phyloP scores from a whole-genome alignment of 2,797 vertebrate species.

The Siniperca undulata region DNA sequence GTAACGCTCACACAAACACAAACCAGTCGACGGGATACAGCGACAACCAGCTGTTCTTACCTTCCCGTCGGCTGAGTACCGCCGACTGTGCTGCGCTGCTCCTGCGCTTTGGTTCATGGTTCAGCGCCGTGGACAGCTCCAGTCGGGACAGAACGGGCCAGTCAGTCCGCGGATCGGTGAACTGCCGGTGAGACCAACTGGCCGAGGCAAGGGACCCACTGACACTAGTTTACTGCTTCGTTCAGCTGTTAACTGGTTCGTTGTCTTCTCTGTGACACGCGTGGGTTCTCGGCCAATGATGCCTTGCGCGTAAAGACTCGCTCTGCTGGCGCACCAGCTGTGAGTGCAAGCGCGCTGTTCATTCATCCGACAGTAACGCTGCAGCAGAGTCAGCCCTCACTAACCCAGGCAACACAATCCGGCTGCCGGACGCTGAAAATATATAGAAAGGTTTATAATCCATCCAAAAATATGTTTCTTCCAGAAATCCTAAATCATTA shows the following conservation, averaged over 20 bases:
- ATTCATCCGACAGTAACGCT: slow-evolving; percentile 29
- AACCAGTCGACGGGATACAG: background rate
- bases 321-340: slow-evolving; percentile 61
- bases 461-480: background rate
- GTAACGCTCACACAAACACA: too few relatives aligned
- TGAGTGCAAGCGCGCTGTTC: slow-evolving; percentile 24
- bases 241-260: slow-evolving; percentile 43
- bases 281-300: slow-evolving; percentile 63
- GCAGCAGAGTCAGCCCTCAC: slow-evolving; percentile 23
- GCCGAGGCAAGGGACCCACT: background rate
- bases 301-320: slow-evolving; percentile 57
- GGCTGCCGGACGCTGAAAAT: background rate
- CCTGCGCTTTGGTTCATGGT: slow-evolving; percentile 92
- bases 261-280: slow-evolving; percentile 53
- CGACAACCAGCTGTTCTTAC: slow-evolving; percentile 46
- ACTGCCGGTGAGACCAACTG: background rate
- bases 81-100: slow-evolving; percentile 85
- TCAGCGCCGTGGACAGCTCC: slow-evolving; percentile 81
- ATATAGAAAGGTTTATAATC: background rate
- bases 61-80: slow-evolving; percentile 71
- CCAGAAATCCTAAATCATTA: background rate
- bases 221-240: slow-evolving; percentile 12
- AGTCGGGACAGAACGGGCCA: background rate
- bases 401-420: slow-evolving; percentile 1
- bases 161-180: background rate